Conservation (phyloP, 2,888 invertebrate species). For the Marasmarcha lunaedactyla region DNA sequence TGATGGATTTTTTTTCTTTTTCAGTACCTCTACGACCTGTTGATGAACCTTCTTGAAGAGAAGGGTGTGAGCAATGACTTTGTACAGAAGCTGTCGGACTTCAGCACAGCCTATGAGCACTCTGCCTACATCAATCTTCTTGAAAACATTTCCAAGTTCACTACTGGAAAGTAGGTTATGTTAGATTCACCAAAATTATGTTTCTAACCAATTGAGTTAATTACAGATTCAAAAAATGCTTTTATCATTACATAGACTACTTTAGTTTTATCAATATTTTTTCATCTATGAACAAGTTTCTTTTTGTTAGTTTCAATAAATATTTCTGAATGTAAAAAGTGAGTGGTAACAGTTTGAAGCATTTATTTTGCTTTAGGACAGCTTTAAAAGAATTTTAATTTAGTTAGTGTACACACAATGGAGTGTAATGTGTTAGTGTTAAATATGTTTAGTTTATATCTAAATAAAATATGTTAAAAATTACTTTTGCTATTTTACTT, state of each 20-base stretch:
- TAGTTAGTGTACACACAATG: slow-evolving; percentile 33
- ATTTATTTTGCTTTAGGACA: slow-evolving; percentile 49
- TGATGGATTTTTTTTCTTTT: slow-evolving; percentile 28
- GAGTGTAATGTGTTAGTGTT: slow-evolving; percentile 34
- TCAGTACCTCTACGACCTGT: slow-evolving; percentile 91
- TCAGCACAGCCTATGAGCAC: slow-evolving; percentile 95
- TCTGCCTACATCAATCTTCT: slow-evolving; percentile 89
- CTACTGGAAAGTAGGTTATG: slow-evolving; percentile 68
- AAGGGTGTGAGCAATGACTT: slow-evolving; percentile 95
- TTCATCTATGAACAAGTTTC: no score
- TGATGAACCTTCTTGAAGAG: slow-evolving; percentile 96
- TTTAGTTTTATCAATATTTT: no score
- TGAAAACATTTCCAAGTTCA: slow-evolving; percentile 88
- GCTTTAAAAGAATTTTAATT: slow-evolving; percentile 52
- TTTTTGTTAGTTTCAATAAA: no score
- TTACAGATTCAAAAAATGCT: slow-evolving; percentile 52
- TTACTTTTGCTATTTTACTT: no score
- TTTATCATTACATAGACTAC: slow-evolving; percentile 34
- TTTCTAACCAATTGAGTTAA: no score
- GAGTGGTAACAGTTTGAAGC: slow-evolving; percentile 18
- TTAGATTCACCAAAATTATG: no score
- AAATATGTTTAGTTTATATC: slow-evolving; percentile 33
- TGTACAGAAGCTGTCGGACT: slow-evolving; percentile 86
- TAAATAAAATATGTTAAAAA: slow-evolving; percentile 26
- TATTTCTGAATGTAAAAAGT: not conserved